Evolutionary conservation across 2,113 vertebrate genomes (phyloP), one percentile per base, ranked within the genome.

Genomic region (Paradisaea rubra): DNA sequence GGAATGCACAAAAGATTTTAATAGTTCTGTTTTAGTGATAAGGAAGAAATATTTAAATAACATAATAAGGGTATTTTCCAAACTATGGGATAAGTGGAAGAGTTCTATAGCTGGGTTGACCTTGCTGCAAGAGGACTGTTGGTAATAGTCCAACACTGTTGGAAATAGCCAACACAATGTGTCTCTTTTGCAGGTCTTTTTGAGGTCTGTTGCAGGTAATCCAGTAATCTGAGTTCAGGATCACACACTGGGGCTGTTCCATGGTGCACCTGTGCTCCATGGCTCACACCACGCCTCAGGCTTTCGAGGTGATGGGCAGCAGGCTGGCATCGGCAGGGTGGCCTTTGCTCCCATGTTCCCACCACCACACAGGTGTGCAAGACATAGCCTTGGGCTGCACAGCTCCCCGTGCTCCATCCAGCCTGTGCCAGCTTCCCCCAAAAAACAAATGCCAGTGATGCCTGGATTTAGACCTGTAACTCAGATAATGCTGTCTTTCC

Each of bases 301-400:
- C 53, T 70, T 56, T 60, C 20, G 22, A 56, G 52, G 10, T 1
- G 2, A 41, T 0, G 0, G 23, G 31, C 54, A 76, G 37, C 41
- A 23, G 28, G 1, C 1, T 28, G 15, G 20, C 39, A 61, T 19
- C n/a, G 44, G 8, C 35, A 37, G 35, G 21, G 22, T 45, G 61
- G 35, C 12, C 12, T 64, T 39, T 80, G 25, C 49, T 59, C 8
- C 24, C 42, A 5, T n/a, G 19, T 53, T 20, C 19, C 41, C 22
- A 24, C 8, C 17, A 14, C 18, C 23, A 57, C 10, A 31, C 2
- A 47, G 30, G 31, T 15, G 21, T 33, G 35, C 21, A 45, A 52
- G 35, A 19, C 6, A 13, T 6, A 41, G 25, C 7, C 28, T 8
- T 17, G 31, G 24, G 23, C 53, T 83, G 50, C 5, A 2, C 1